Evolutionary conservation across 2,888 invertebrate genomes (phyloP), one percentile per base, ranked within the genome.

Genomic region (Temnothorax ravouxi): DNA sequence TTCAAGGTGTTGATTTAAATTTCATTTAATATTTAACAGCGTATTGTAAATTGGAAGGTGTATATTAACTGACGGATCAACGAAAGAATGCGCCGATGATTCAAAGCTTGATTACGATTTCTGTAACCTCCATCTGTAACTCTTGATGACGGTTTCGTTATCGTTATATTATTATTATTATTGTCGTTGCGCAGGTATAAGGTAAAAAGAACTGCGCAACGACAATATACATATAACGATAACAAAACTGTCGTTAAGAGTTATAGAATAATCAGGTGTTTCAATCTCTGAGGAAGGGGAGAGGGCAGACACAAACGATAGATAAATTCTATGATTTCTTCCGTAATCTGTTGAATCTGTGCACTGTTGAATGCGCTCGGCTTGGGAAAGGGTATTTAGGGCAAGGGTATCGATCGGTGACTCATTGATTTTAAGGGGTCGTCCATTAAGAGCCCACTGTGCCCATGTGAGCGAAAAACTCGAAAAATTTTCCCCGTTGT

Each of bases 371-470:
- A 41, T 15, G 29, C 18, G 9, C 25, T 64, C 21, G 41, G 13
- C 5, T 25, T 66, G 15, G 3, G 11, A 3, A 50, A 67, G 11
- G 4, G 29, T 67, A 67, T 47, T 67, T 67, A 66, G 64, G 29
- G 29, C 18, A 67, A 66, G 15, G 5, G 0, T 54, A 56, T 44
- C 54, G 44, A 29, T 77, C 34, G 47, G 29, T 34, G 41, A 56
- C 25, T 77, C 18, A 66, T 64, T 25, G 64, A 66, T 52, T 38
- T 75, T 34, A 76, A 59, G 44, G 15, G 21, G 18, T 15, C 3
- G 8, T 8, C 0, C 6, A 52, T 64, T 52, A 52, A 52, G 25
- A 41, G 18, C 41, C n/a, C 15, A 13, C 0, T 56, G n/a, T 56
- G 15, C 3, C 6, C 4, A 4, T 47, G 18, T 18, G 18, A 41